Base-by-base conservation (phyloP, 2,113 vertebrate species). In the Anoplopoma fimbria region DNA sequence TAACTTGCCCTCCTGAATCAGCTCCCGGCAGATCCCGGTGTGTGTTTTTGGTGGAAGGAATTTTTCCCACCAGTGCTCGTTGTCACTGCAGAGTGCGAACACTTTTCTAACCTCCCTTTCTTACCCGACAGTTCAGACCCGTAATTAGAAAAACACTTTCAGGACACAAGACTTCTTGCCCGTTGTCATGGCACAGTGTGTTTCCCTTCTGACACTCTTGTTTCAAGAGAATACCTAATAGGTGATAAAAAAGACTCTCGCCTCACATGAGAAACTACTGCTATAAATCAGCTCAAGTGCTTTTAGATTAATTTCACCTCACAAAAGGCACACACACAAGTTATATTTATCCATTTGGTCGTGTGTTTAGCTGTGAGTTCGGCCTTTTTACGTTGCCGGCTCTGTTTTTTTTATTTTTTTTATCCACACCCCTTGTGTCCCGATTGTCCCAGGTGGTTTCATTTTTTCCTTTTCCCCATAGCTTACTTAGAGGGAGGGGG, bases 401-500 rank as follows among this genome's bases (percentile, higher is more conserved):
- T 77, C 53, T 77, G 74, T 75, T 83, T 88, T 23, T 51, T 38
- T 38, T 38, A 6, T 6, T 38, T 38, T 38, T 38, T 55, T 65
- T 2, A 65, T 88, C 81, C 82, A 84, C 88, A 60, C 83, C 88
- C 86, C 71, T 25, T 36, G 12, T 23, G 75, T 10, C 40, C 10
- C 9, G 9, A 77, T 51, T 51, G 64, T 89, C 75, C 77, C 84
- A 70, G 1, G 76, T 83, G 84, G 82, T 86, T 90, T 92, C 29
- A 0, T 73, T 86, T 71, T 81, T 74, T 88, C 70, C 82, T 58
- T 55, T 38, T 82, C 81, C 55, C 57, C 31, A 29, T 68, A 69
- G 67, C 68, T 75, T 27, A 61, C 64, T 77, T 4, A 40, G 64
- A 73, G 79, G 69, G 74, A 83, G 81, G 73, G 73, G 14, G 49